These are phyloP conservation scores for Stylophora pistillata DNA, from an alignment of 64 coral and sea anemone genomes.

Conservation along the genomic window DNA sequence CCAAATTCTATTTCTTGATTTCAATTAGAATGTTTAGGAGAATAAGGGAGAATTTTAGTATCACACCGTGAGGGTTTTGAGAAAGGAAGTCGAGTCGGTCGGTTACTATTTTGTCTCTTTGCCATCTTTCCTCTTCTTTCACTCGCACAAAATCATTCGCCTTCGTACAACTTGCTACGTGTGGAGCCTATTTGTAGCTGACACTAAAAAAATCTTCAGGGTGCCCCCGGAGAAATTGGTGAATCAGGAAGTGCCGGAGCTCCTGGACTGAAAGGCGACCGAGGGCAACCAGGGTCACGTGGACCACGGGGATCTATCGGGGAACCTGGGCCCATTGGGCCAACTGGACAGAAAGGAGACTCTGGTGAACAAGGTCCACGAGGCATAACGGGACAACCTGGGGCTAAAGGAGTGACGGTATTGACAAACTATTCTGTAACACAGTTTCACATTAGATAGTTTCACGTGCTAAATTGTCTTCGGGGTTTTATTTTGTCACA, in stretches of 20 bases:
- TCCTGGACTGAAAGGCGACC: conserved; percentile 15
- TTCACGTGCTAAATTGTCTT: not conserved
- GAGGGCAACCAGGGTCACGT: not conserved
- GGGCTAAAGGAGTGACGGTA: conserved; percentile 20
- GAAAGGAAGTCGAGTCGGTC: no score
- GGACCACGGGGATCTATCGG: not conserved
- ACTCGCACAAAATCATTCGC: no score
- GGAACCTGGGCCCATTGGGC: conserved; percentile 10
- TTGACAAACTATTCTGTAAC: not conserved
- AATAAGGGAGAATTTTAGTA: no score
- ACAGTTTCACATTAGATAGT: not conserved
- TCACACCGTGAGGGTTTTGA: no score
- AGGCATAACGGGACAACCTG: conserved; percentile 1
- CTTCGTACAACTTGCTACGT: no score
- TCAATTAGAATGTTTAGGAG: no score
- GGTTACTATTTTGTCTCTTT: no score
- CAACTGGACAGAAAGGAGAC: not conserved
- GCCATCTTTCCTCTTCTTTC: no score
- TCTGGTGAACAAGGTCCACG: not conserved
- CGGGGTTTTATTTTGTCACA: not conserved
- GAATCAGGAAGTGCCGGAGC: not conserved
- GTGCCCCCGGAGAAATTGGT: conserved; percentile 12
- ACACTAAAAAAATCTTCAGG: not conserved
- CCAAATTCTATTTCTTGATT: no score
- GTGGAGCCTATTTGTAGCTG: no score